These are phyloP conservation scores for Drosophila arizonae DNA, from an alignment of 1,140 invertebrate genomes.

Conservation along the genomic window DNA sequence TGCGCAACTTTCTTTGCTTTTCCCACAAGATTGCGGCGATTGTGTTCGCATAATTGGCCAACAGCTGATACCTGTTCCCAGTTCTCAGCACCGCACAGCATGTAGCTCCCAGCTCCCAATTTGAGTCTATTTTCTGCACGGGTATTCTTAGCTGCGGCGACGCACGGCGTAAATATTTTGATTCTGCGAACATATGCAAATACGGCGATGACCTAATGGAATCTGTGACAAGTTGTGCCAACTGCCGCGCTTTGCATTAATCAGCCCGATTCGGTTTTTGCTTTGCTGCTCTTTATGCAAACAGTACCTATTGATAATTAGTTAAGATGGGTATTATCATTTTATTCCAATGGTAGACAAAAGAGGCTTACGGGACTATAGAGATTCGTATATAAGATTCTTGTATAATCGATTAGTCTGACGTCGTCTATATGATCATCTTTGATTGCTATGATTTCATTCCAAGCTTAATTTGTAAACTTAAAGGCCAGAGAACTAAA, in stretches of 20 bases:
- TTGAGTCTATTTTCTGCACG: not conserved
- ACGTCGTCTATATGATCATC: no score
- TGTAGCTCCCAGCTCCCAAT: constrained; percentile 2
- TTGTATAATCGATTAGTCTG: no score
- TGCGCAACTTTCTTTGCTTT: constrained; percentile 69
- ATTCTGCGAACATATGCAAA: constrained; percentile 60
- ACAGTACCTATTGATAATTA: not conserved
- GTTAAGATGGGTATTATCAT: not conserved
- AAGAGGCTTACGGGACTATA: no score
- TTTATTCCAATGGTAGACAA: no score
- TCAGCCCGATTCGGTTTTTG: constrained; percentile 56
- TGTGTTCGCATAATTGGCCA: constrained; percentile 24
- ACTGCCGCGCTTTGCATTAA: constrained; percentile 72
- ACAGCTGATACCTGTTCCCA: constrained; percentile 31
- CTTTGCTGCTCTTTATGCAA: constrained; percentile 1
- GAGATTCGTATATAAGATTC: no score
- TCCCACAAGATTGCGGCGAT: constrained; percentile 44
- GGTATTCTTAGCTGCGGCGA: constrained; percentile 15
- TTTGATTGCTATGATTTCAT: no score
- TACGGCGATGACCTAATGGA: constrained; percentile 75
- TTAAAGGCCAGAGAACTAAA: no score
- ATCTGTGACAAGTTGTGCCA: constrained; percentile 75
- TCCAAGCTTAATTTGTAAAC: no score
- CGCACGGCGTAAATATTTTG: constrained; percentile 51
- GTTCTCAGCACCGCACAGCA: not conserved